Evolutionary conservation across 2,113 vertebrate species (phyloP), one percentile per base, ranked within the genome.

Genomic region (Oryzias melastigma): DNA sequence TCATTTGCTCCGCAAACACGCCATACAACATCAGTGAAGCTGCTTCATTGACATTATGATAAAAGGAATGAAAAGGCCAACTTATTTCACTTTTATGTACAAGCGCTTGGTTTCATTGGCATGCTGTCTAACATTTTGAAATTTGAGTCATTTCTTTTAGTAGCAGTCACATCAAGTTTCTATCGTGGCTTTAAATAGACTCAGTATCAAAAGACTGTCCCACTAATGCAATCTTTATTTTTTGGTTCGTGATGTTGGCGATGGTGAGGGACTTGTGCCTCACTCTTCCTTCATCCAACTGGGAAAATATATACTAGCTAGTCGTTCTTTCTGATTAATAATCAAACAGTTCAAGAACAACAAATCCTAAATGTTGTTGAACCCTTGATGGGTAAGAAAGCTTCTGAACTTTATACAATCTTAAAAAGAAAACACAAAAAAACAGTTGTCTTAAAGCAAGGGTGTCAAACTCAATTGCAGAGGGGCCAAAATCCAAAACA

Each of bases 61-160:
- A n/a, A 49, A 70, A 58, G 44, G 3, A 46, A 22, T n/a, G 5
- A 24, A 14, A 29, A 62, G 45, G 14, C 42, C 19, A 16, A 60
- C 47, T 46, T 63, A 47, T 60, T 49, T 66, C 7, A 68, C 13
- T 47, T 65, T 47, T 7, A 56, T 8, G 20, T 14, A 35, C 7
- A 13, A 44, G 42, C 45, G 42, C 49, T n/a, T 45, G 12, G 60
- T 65, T 45, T 68, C 43, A 67, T 14, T 53, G 52, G 27, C 27
- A 49, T 69, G 50, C 47, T 52, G 52, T 55, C 25, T 49, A 6
- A n/a, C 14, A 19, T 13, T 58, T 43, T 46, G 7, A 4, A 2
- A 4, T 27, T 63, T 7, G 17, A 1, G 7, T 52, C 19, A 35
- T 35, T 29, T 40, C 8, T 71, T 29, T 62, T 7, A 5, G 27